These are phyloP conservation scores for Aurelia coerulea DNA, from an alignment of 30 jellyfish, hydroid and myxozoan species.

Conservation along the genomic window DNA sequence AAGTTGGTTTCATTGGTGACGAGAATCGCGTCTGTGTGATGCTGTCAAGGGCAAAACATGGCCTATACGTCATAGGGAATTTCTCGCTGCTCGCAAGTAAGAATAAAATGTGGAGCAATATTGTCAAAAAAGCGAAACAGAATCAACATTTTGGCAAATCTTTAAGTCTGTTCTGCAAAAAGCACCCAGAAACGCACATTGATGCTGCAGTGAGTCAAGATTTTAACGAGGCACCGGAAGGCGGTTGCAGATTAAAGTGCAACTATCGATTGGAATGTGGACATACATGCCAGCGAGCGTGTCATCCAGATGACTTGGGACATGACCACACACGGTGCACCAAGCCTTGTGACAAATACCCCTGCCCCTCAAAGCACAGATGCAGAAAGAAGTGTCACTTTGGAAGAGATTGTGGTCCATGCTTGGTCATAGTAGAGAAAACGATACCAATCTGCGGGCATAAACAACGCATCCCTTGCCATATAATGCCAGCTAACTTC, in stretches of 20 bases:
- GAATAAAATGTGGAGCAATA: slow-evolving; percentile 50
- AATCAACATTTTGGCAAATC: slow-evolving; percentile 19
- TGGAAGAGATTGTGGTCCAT: slow-evolving; percentile 59
- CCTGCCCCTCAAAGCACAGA: slow-evolving; percentile 19
- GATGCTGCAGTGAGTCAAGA: slow-evolving; percentile 37
- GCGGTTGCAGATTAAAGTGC: slow-evolving; percentile 79
- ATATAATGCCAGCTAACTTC: neutral
- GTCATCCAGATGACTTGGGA: slow-evolving; percentile 70
- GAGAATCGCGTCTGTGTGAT: slow-evolving; percentile 79
- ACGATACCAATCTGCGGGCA: slow-evolving; percentile 46
- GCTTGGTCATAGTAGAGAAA: slow-evolving; percentile 43
- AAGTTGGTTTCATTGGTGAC: slow-evolving; percentile 64
- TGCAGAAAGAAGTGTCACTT: slow-evolving; percentile 27
- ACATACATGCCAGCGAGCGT: slow-evolving; percentile 51
- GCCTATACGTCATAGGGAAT: slow-evolving; percentile 85
- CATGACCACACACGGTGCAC: slow-evolving; percentile 48
- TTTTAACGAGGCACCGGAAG: slow-evolving; percentile 79
- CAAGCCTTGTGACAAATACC: slow-evolving; percentile 24
- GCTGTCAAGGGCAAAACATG: slow-evolving; percentile 80
- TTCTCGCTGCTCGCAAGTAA: slow-evolving; percentile 47
- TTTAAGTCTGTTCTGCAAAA: slow-evolving; percentile 57
- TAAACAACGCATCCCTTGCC: slow-evolving; percentile 33
- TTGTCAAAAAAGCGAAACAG: slow-evolving; percentile 22
- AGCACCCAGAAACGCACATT: slow-evolving; percentile 55
- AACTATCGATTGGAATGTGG: slow-evolving; percentile 59